Evolutionary conservation across 2,113 vertebrate genomes (phyloP).

Genomic region (Cnemophilus loriae): DNA sequence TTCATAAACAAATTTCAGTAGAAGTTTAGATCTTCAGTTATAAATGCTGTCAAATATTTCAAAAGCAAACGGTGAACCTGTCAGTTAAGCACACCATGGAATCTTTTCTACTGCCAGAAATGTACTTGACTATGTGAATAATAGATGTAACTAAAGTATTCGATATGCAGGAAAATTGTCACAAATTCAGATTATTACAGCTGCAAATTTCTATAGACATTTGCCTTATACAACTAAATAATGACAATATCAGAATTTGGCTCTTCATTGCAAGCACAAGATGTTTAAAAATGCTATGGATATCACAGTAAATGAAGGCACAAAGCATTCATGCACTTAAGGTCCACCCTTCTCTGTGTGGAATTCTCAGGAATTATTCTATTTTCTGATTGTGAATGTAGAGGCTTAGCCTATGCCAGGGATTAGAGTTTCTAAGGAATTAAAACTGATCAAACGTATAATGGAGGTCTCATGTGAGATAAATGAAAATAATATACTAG

Average conservation of each 20-base stretch:
- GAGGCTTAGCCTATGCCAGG: neutral
- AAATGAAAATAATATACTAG: slow-evolving; percentile 45
- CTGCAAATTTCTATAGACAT: neutral
- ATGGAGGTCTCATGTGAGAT: neutral
- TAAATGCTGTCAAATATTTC: neutral
- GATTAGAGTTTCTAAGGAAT: slow-evolving; percentile 37
- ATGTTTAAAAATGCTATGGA: neutral
- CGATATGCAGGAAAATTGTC: neutral
- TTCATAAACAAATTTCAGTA: neutral
- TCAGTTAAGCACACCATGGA: neutral
- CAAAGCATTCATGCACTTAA: neutral
- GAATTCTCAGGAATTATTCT: neutral
- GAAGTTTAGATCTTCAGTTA: neutral
- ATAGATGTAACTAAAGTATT: neutral
- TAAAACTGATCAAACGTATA: slow-evolving; percentile 43
- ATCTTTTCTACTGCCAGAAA: neutral
- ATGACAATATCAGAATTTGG: neutral
- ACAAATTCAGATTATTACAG: neutral
- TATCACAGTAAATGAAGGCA: neutral
- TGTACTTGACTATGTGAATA: neutral
- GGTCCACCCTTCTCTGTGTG: neutral
- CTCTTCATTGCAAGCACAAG: neutral
- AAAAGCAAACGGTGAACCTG: neutral
- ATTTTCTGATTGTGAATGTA: neutral
- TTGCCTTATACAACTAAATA: neutral